phyloP scores from a whole-genome alignment of 1,140 invertebrate species.

The Bombus impatiens region DNA sequence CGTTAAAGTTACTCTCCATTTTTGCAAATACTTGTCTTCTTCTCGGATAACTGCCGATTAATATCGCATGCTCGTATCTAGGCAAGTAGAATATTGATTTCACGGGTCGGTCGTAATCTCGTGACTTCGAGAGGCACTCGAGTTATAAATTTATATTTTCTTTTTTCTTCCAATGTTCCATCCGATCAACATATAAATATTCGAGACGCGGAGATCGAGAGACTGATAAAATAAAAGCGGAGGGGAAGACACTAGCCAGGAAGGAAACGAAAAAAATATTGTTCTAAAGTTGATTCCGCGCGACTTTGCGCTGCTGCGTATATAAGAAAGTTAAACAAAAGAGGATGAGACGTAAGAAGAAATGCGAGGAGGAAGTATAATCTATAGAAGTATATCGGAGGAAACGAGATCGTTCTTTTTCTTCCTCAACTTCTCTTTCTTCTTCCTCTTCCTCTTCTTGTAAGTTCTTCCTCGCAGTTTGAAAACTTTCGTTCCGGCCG shows the following conservation, averaged over 20 bases:
- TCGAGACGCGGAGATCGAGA: constrained; percentile 23
- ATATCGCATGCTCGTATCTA: too few relatives aligned
- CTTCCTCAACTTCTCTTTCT: neutral
- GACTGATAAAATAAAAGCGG: neutral
- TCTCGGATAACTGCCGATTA: too few relatives aligned
- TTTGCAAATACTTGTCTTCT: too few relatives aligned
- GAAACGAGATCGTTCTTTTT: constrained; percentile 44
- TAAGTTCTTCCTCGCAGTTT: constrained; percentile 43
- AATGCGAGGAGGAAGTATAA: constrained; percentile 48
- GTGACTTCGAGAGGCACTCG: too few relatives aligned
- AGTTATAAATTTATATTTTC: constrained; percentile 28
- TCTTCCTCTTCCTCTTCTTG: neutral
- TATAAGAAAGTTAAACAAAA: constrained; percentile 61
- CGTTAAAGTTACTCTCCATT: too few relatives aligned
- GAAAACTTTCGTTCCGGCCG: constrained; percentile 21
- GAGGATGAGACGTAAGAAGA: constrained; percentile 39
- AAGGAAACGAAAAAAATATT: constrained; percentile 68
- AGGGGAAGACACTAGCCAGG: constrained; percentile 33
- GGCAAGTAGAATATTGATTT: constrained; percentile 7
- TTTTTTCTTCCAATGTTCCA: neutral
- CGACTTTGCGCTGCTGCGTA: constrained; percentile 41
- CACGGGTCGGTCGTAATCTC: neutral
- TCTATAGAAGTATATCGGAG: constrained; percentile 42
- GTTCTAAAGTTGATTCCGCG: constrained; percentile 43
- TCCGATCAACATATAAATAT: constrained; percentile 43